Conservation (phyloP, 2,113 vertebrate species). For the Pedetes capensis region DNA sequence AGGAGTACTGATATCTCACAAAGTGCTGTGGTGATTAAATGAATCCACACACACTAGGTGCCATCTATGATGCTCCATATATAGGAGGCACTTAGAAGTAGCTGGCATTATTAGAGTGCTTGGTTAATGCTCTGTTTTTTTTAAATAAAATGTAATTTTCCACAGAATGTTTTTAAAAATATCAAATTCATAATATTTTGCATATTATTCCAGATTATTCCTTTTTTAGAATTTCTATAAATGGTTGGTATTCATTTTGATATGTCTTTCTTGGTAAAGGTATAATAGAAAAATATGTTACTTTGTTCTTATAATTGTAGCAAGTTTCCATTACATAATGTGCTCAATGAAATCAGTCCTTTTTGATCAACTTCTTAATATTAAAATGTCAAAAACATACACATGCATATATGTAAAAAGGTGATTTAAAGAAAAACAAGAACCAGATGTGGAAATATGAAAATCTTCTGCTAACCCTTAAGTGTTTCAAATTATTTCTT, state of each 20-base stretch:
- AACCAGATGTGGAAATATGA: neutral
- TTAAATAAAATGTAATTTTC: neutral
- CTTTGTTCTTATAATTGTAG: neutral
- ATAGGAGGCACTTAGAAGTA: neutral
- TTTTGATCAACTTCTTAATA: slow-evolving; percentile 11
- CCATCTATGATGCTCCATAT: neutral
- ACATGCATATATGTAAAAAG: neutral
- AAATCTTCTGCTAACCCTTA: neutral
- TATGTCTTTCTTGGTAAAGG: neutral
- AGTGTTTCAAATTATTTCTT: neutral
- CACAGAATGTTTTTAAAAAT: slow-evolving; percentile 18
- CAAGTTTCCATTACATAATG: neutral
- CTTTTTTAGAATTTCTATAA: slow-evolving; percentile 17
- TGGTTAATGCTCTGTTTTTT: neutral
- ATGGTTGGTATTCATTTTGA: neutral
- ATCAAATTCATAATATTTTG: neutral
- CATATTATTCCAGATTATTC: neutral
- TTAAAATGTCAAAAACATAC: neutral
- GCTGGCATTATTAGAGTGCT: neutral
- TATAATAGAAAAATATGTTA: neutral
- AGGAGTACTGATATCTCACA: neutral
- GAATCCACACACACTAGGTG: neutral
- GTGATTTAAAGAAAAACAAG: neutral
- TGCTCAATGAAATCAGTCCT: neutral
- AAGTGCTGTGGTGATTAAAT: neutral